Base-by-base conservation (phyloP, 2,797 vertebrate species). In the Spinibarbus caldwelli region DNA sequence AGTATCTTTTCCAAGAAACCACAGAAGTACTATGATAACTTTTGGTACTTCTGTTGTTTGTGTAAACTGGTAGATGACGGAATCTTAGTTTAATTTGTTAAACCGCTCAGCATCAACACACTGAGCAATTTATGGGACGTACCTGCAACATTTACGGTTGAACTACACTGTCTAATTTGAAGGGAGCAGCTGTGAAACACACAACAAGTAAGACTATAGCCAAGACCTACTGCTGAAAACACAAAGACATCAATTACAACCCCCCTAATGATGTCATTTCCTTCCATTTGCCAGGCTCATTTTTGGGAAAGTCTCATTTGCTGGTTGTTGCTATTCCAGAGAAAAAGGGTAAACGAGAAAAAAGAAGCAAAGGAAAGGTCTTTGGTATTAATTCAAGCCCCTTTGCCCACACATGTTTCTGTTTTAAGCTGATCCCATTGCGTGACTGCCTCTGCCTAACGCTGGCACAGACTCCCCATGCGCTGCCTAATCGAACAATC, bases 351-450 rank as follows among this genome's bases (percentile, higher is more conserved):
- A 88, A 85, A 89, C 26, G 12, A 29, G 59, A 88, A 81, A 87
- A 47, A 85, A 90, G 80, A 29, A 71, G 91, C 88, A 91, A 93
- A 87, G 91, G 91, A 90, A 83, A 59, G 82, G 90, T 89, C 91
- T 92, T 92, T 91, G 86, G 90, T 92, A 93, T 92, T 94, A 94
- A 92, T 90, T 91, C 89, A 90, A 93, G 92, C 90, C 91, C 83
- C 87, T 89, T 91, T 90, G 83, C 90, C 91, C 91, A 95, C 95
- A 96, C 91, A 95, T 95, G 95, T 93, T 95, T 95, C 92, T 95
- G 94, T 91, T 96, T 95, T 94, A 86, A 86, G 90, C 89, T 86
- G 89, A 93, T 92, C 92, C 91, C 93, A 89, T 93, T 91, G 93
- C 94, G 93, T 96, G 94, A 94, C 93, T 95, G 91, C 89, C 86